Evolutionary conservation across 2,888 invertebrate species (phyloP).

Genomic region (Listrodromus nycthemerus): DNA sequence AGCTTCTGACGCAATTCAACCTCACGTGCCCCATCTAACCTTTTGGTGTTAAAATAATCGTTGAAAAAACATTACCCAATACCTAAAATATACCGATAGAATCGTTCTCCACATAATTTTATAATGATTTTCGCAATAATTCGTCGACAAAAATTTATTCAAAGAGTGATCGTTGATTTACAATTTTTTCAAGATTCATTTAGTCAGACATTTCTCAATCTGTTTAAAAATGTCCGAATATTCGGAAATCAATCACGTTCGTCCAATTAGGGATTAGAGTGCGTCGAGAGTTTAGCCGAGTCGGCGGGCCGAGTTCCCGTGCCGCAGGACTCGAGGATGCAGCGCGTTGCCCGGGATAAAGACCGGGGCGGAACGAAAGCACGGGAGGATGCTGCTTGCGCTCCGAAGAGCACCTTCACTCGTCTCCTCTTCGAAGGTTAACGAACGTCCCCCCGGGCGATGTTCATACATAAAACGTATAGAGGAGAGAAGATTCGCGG

Average conservation of each 20-base stretch:
- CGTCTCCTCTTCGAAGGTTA: conserved; percentile 75
- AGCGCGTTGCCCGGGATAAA: conserved; percentile 36
- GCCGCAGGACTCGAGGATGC: conserved; percentile 46
- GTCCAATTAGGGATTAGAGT: conserved; percentile 31
- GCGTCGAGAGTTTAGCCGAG: conserved; percentile 21
- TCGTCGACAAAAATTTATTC: neutral
- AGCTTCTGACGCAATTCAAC: conserved; percentile 71
- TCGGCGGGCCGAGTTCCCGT: conserved; percentile 3
- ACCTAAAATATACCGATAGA: no score
- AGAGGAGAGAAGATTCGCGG: conserved; percentile 64
- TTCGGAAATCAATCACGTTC: conserved; percentile 6
- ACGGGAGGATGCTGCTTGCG: conserved; percentile 55
- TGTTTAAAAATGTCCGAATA: neutral
- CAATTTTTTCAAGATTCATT: neutral
- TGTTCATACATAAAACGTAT: conserved; percentile 78
- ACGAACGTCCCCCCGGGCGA: conserved; percentile 80
- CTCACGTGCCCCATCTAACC: conserved; percentile 27
- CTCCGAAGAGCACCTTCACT: conserved; percentile 54
- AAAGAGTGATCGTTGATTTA: neutral
- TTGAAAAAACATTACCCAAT: neutral
- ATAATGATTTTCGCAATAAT: conserved; percentile 6
- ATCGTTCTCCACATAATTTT: no score
- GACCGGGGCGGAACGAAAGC: conserved; percentile 51
- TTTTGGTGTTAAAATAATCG: conserved; percentile 21
- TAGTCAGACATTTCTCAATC: no score